Conservation (phyloP, 1,140 invertebrate genomes). For the Limonius californicus region DNA sequence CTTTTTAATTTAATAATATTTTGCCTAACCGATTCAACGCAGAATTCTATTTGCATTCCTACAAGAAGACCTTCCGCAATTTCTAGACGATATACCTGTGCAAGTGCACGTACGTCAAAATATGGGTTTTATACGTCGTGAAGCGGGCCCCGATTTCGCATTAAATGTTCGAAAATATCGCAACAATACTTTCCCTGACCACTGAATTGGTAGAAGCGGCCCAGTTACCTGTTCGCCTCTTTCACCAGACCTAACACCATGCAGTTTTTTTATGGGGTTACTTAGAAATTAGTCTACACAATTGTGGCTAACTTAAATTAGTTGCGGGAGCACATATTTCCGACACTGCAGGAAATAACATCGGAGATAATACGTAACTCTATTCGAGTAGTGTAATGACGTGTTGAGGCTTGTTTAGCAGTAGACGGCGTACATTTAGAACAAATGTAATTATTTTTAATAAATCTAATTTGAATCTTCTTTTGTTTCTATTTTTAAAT, state of each 20-base stretch:
- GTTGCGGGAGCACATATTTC: background rate
- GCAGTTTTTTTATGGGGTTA: background rate
- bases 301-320: background rate
- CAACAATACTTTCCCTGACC: background rate
- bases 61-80: background rate
- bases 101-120: background rate
- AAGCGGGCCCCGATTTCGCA: background rate
- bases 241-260: background rate
- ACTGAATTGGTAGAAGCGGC: background rate
- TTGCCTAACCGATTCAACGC: background rate
- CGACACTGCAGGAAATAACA: background rate
- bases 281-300: no score
- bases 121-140: background rate
- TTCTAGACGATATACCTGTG: no score
- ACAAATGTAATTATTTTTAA: no score
- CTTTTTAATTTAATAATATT: background rate
- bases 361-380: no score
- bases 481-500: no score
- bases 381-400: no score
- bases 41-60: background rate
- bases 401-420: no score
- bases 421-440: no score
- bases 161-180: background rate
- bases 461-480: no score
- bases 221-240: background rate